Percentiles rank a stretch among this genome's conserved stretches.
phyloP scores from a whole-genome alignment of 2,888 invertebrate genomes.

The Chrysina gloriosa region DNA sequence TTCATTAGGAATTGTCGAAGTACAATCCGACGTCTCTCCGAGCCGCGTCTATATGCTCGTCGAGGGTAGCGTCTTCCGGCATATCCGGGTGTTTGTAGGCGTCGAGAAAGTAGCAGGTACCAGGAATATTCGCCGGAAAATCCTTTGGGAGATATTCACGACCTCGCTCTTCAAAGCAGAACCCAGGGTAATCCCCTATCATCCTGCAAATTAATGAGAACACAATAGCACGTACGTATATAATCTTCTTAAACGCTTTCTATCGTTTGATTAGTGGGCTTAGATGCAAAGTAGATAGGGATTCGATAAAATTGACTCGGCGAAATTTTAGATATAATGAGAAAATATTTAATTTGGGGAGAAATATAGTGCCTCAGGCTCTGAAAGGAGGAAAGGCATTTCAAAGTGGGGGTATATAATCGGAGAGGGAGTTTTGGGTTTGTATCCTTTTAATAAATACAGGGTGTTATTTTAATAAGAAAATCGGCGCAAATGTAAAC shows the following conservation, averaged over 20 bases:
- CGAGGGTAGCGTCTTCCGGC: conserved; percentile 70
- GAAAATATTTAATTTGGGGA: no score
- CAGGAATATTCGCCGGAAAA: conserved; percentile 81
- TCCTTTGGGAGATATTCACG: conserved; percentile 85
- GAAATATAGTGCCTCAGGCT: no score
- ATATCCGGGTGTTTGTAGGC: conserved; percentile 81
- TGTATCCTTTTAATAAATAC: no score
- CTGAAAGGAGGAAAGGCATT: no score
- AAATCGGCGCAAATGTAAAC: no score
- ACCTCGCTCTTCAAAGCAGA: conserved; percentile 80
- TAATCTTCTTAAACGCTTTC: conserved; percentile 23
- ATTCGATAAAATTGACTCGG: neutral
- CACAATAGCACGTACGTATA: neutral
- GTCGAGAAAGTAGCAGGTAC: conserved; percentile 88
- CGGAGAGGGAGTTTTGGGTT: no score
- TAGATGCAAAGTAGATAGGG: neutral
- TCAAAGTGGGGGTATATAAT: no score
- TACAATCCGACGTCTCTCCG: conserved; percentile 73
- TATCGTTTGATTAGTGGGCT: conserved; percentile 9
- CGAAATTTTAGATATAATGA: no score
- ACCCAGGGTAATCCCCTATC: conserved; percentile 80
- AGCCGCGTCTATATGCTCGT: conserved; percentile 77
- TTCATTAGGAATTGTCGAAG: conserved; percentile 49
- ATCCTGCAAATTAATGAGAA: conserved; percentile 69
- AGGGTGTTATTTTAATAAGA: no score